Percentiles rank a stretch among this genome's conserved stretches.
Evolutionary conservation across 2,888 invertebrate species (phyloP).

Genomic region (Cylindroiulus punctatus): DNA sequence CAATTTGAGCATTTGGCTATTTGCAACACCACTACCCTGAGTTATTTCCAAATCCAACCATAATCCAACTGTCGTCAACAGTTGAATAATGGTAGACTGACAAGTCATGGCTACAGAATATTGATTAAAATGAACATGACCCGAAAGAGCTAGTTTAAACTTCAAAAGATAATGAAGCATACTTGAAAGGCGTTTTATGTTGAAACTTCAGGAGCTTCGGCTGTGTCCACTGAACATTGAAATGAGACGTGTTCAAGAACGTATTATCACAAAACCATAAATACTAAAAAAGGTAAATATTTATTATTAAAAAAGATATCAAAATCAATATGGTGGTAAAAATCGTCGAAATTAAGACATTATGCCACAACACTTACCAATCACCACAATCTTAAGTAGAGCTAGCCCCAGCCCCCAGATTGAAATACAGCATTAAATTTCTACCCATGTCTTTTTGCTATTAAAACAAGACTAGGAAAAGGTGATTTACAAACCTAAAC

Average conservation of each 20-base stretch:
- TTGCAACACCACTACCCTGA: too few relatives aligned
- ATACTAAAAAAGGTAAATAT: background rate
- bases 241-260: background rate
- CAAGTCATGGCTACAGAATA: too few relatives aligned
- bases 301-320: conserved; percentile 38
- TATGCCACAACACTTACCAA: conserved; percentile 3
- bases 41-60: too few relatives aligned
- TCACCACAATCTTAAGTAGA: conserved; percentile 4
- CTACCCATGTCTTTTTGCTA: background rate
- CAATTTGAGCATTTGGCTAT: too few relatives aligned
- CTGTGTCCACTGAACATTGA: too few relatives aligned
- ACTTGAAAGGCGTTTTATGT: too few relatives aligned
- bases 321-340: conserved; percentile 34
- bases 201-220: too few relatives aligned
- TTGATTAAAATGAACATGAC: too few relatives aligned
- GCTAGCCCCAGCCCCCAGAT: background rate
- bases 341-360: background rate
- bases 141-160: too few relatives aligned
- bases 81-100: too few relatives aligned
- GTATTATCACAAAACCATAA: background rate
- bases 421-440: background rate
- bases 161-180: too few relatives aligned
- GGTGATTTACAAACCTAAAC: background rate
- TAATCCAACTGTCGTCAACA: too few relatives aligned
- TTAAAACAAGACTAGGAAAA: background rate